Evolutionary conservation across 2,797 vertebrate species (phyloP).

Genomic region (Chrysocyon brachyurus): DNA sequence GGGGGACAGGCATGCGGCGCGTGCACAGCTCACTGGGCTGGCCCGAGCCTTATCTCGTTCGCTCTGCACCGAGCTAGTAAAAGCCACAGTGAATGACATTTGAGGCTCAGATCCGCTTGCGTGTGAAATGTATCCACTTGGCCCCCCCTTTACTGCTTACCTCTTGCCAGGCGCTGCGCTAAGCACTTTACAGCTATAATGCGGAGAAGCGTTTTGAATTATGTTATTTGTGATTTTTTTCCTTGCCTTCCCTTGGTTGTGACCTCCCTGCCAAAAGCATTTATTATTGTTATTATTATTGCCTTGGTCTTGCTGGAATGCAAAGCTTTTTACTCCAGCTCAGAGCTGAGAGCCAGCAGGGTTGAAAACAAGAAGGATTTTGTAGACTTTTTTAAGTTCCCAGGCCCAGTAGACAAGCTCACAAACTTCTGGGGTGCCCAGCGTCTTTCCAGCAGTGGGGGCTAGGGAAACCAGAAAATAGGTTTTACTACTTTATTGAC

Average conservation of each 20-base stretch:
- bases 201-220: background rate
- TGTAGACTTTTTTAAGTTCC: background rate
- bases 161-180: background rate
- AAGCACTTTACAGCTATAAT: background rate
- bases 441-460: background rate
- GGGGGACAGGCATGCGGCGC: no score
- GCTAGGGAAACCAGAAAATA: background rate
- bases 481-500: background rate
- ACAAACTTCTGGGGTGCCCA: background rate
- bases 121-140: background rate
- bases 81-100: background rate
- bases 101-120: background rate
- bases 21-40: background rate
- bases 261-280: background rate
- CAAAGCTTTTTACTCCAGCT: background rate
- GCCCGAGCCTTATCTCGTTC: background rate
- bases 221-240: background rate
- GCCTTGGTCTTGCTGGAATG: background rate
- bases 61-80: background rate
- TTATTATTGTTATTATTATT: background rate
- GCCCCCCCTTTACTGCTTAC: no score
- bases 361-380: background rate
- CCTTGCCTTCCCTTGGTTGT: background rate
- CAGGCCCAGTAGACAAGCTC: background rate
- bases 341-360: background rate